These are phyloP conservation scores for Archips crataeganus DNA, from an alignment of 2,888 invertebrate genomes.

Conservation along the genomic window DNA sequence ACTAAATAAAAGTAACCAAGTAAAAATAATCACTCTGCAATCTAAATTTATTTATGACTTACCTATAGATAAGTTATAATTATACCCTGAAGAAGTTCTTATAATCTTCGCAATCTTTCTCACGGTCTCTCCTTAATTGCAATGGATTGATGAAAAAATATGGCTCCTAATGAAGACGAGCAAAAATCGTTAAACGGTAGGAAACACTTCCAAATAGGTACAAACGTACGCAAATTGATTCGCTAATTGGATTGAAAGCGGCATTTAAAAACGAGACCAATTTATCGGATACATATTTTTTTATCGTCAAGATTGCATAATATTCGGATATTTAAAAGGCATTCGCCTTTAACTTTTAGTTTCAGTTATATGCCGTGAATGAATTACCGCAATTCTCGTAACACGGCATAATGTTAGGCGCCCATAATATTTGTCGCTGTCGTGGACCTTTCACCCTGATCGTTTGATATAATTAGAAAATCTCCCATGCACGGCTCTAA, in stretches of 20 bases:
- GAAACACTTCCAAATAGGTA: conserved; percentile 12
- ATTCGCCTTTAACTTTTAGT: conserved; percentile 28
- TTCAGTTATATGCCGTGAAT: conserved; percentile 32
- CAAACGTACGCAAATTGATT: background rate
- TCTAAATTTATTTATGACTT: too few relatives aligned
- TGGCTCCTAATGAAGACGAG: conserved; percentile 7
- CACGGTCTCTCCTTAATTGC: background rate
- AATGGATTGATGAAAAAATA: background rate
- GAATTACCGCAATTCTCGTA: conserved; percentile 30
- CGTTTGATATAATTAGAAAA: conserved; percentile 55
- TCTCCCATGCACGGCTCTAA: conserved; percentile 61
- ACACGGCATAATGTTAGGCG: conserved; percentile 25
- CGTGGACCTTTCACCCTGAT: conserved; percentile 67
- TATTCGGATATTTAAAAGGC: conserved; percentile 12
- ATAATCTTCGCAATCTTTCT: background rate
- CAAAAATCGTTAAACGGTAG: background rate
- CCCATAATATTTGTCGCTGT: conserved; percentile 43
- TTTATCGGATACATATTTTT: conserved; percentile 14
- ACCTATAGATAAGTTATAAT: background rate
- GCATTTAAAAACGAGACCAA: conserved; percentile 18
- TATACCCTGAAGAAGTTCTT: background rate
- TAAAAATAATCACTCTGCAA: too few relatives aligned
- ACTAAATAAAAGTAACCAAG: too few relatives aligned
- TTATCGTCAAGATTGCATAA: conserved; percentile 29
- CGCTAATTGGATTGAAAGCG: conserved; percentile 32